Base-by-base conservation (phyloP, 2,797 vertebrate genomes). In the Acipenser transmontanus region DNA sequence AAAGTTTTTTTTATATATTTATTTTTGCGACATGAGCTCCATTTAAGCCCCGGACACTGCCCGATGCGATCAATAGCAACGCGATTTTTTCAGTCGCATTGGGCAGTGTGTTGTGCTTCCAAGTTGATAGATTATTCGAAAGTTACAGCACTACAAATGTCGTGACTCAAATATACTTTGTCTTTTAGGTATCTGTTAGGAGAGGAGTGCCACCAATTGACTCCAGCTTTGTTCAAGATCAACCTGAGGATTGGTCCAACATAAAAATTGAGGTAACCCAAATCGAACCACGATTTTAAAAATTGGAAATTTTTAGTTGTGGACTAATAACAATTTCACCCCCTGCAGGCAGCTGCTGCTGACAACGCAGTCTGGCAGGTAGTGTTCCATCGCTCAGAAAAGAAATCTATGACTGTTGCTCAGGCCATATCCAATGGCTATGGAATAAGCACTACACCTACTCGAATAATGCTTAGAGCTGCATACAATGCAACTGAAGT, bases 371-470 rank as follows among this genome's bases (percentile, higher is more conserved):
- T 88, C 52, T 84, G 85, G 69, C 91, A 94, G 77, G 72, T 92
- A 59, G 86, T 91, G 0, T 94, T 96, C 76, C 86, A 90, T 70
- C 81, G 71, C 0, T 75, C 84, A 61, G 80, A 81, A 1, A 84
- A 85, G 73, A 82, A 54, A 10, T 66, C 84, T 0, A 81, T 95
- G 82, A 64, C 81, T 20, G 71, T 86, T 66, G 79, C 65, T 0
- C 89, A 92, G 67, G 90, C 88, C 2, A 83, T 84, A 60, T 72
- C 80, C 7, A 79, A 80, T 9, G 93, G 92, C 4, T 94, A 93
- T 50, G 78, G 87, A 1, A 73, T 91, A 54, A 89, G 72, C 8
- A 64, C 61, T 0, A 92, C 90, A 0, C 70, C 76, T 0, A 82
- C 59, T 0, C 91, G 93, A 8, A 70, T 93, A 59, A 79, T 94